phyloP scores from a whole-genome alignment of 2,113 vertebrate species.

The Tenrec ecaudatus region DNA sequence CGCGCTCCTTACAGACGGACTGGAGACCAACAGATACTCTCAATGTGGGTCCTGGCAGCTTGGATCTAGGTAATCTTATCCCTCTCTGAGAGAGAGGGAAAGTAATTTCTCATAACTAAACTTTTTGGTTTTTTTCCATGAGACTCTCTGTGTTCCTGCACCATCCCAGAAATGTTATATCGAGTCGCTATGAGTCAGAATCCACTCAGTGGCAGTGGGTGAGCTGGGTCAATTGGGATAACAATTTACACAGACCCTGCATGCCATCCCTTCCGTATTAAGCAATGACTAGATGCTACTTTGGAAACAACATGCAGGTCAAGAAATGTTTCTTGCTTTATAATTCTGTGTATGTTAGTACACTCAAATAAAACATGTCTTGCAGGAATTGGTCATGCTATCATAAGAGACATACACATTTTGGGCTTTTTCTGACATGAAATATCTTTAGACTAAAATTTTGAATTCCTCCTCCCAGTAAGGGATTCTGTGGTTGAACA shows the following conservation, averaged over 20 bases:
- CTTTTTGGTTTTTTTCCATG: neutral
- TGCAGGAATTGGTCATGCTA: conserved; percentile 32
- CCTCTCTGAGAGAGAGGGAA: neutral
- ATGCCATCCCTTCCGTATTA: neutral
- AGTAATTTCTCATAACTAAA: neutral
- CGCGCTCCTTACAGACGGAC: too few relatives aligned
- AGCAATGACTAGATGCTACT: neutral
- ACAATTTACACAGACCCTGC: neutral
- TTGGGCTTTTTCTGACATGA: conserved; percentile 59
- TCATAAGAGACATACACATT: neutral
- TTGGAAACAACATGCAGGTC: neutral
- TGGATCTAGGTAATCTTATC: neutral
- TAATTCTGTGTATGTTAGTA: neutral
- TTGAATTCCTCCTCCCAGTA: conserved; percentile 67
- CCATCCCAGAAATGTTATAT: too few relatives aligned
- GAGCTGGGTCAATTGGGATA: neutral
- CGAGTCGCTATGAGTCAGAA: too few relatives aligned
- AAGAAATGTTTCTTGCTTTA: neutral
- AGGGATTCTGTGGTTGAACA: conserved; percentile 41
- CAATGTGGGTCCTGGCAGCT: neutral
- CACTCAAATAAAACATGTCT: conserved; percentile 32
- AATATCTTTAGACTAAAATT: conserved; percentile 65
- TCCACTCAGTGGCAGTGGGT: too few relatives aligned
- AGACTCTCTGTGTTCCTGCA: too few relatives aligned
- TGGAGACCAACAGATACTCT: neutral